These are phyloP conservation scores for Lepidostoma basale DNA, from an alignment of 1,140 invertebrate species.

Conservation along the genomic window DNA sequence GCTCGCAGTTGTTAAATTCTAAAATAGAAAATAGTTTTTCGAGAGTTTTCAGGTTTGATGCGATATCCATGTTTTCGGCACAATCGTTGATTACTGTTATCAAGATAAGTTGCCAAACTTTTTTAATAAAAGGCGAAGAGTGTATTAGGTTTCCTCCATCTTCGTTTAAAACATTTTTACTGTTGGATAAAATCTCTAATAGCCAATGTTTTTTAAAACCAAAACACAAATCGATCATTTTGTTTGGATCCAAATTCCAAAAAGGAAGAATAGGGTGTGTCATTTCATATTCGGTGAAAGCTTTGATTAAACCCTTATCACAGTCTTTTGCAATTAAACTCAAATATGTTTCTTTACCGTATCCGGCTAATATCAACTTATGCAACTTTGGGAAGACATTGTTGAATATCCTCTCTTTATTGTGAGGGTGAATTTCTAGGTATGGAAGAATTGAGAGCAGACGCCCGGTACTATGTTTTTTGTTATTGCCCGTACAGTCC, in stretches of 20 bases:
- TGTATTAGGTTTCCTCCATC: slow-evolving; percentile 57
- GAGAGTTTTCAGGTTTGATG: slow-evolving; percentile 53
- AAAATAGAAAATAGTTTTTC: slow-evolving; percentile 58
- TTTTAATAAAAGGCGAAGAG: slow-evolving; percentile 57
- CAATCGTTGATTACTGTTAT: slow-evolving; percentile 56
- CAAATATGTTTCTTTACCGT: slow-evolving; percentile 36
- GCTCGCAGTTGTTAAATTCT: slow-evolving; percentile 54
- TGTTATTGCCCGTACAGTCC: slow-evolving; percentile 26
- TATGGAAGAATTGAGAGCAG: slow-evolving; percentile 33
- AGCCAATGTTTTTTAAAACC: slow-evolving; percentile 58
- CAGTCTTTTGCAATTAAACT: slow-evolving; percentile 30
- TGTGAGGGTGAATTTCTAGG: slow-evolving; percentile 9
- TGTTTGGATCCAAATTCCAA: slow-evolving; percentile 49
- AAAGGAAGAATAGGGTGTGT: slow-evolving; percentile 9
- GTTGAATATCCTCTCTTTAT: slow-evolving; percentile 13
- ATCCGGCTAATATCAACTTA: slow-evolving; percentile 24
- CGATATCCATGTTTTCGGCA: slow-evolving; percentile 54
- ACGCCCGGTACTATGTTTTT: slow-evolving; percentile 23
- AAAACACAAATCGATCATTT: slow-evolving; percentile 59
- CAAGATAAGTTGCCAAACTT: slow-evolving; percentile 57
- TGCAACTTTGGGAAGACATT: slow-evolving; percentile 35
- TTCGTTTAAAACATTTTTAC: slow-evolving; percentile 54
- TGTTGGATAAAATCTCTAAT: slow-evolving; percentile 56
- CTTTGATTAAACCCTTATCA: slow-evolving; percentile 20
- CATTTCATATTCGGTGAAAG: slow-evolving; percentile 24